phyloP scores from a whole-genome alignment of 1,140 invertebrate genomes.

The Himalopsyche phryganea region DNA sequence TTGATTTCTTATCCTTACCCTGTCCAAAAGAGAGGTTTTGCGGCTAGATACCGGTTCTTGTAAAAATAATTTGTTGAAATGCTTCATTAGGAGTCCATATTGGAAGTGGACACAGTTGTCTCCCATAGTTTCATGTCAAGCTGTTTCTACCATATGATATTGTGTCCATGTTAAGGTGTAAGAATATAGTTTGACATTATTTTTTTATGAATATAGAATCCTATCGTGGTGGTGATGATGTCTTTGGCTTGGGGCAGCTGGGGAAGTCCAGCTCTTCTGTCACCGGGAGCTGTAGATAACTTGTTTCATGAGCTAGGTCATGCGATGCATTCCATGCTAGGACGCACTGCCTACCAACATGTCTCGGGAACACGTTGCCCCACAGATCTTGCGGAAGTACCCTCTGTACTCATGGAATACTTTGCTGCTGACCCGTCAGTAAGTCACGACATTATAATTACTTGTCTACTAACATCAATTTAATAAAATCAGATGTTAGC shows the following conservation, averaged over 20 bases:
- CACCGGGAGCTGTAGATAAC: constrained; percentile 86
- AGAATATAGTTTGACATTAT: too few species aligned
- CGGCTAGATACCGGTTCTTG: too few species aligned
- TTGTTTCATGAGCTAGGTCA: constrained; percentile 99
- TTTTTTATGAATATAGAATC: constrained; percentile 62
- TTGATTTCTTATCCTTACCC: too few species aligned
- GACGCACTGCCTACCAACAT: constrained; percentile 92
- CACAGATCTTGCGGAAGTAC: constrained; percentile 98
- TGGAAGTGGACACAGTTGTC: too few species aligned
- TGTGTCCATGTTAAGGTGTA: too few species aligned
- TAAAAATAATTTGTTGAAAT: too few species aligned
- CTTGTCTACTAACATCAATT: too few species aligned
- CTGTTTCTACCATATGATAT: too few species aligned
- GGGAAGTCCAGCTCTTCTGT: constrained; percentile 75
- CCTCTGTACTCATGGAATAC: constrained; percentile 97
- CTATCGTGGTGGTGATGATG: constrained; percentile 92
- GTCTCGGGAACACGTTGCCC: constrained; percentile 94
- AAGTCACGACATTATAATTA: constrained; percentile 19
- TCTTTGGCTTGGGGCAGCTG: constrained; percentile 74
- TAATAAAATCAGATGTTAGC: too few species aligned
- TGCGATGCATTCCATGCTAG: constrained; percentile 98
- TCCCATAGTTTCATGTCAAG: too few species aligned
- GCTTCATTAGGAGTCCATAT: too few species aligned
- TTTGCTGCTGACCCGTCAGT: constrained; percentile 89
- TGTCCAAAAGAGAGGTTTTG: too few species aligned